Evolutionary conservation across 2,888 invertebrate species (phyloP), one percentile per base, ranked within the genome.

Genomic region (Acrobasis repandana): DNA sequence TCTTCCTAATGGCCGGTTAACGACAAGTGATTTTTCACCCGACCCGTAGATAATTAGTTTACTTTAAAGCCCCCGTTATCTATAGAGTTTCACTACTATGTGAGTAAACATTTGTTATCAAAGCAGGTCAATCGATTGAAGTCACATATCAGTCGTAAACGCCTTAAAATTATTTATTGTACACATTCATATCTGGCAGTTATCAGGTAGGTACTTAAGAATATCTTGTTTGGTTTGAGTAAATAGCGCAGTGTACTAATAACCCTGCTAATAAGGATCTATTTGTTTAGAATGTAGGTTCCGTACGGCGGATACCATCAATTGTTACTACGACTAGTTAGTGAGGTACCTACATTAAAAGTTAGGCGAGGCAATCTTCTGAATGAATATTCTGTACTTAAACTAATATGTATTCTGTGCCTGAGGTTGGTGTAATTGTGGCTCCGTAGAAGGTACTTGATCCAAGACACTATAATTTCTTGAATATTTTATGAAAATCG

Each of bases 121-220:
- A 89, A 79, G 63, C 82, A 71, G 90, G 90, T 84, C 88, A 85
- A 83, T 86, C 80, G 76, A 71, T 65, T 71, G 71, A 76, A 74
- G 73, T 63, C 66, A 67, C 61, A 76, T 84, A 86, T 86, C 86
- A 71, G 66, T 67, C 63, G 68, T 71, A 73, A 78, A 77, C 77
- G 68, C 65, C 62, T 73, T 68, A 61, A 70, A 72, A 70, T 73
- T 70, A 65, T 72, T 67, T 67, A 63, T 60, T 63, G 56, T 64
- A 56, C 48, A 28, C 38, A 54, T 36, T 10, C 28, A 56, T 59
- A 64, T 61, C 62, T 58, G 60, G 58, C 43, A 52, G 43, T 60
- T 56, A 48, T 58, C 61, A 48, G 56, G 36, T 49, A 48, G 56
- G 36, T 49, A 50, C 61, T 56, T 62, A 61, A 48, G 56, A 60